Evolutionary conservation across 2,888 invertebrate species (phyloP).

Genomic region (Lycocerus yunnanus): DNA sequence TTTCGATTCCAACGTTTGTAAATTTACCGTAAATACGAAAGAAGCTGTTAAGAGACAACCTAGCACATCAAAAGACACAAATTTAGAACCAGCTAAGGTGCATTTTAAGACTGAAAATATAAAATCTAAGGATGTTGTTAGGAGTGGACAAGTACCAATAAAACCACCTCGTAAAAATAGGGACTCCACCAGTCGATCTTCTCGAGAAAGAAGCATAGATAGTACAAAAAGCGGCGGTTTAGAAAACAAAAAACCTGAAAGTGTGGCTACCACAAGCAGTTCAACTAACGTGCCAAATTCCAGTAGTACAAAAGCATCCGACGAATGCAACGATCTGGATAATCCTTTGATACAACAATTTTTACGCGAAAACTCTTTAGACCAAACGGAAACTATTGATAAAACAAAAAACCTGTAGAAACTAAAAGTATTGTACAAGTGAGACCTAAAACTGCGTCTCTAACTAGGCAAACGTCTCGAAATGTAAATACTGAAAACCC

Average conservation of each 20-base stretch:
- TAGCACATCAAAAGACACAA: neutral
- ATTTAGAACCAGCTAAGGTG: neutral
- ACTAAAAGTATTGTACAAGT: slow-evolving; percentile 9
- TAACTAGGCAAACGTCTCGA: slow-evolving; percentile 9
- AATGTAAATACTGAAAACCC: neutral
- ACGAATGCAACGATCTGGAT: slow-evolving; percentile 14
- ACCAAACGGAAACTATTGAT: slow-evolving; percentile 28
- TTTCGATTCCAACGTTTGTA: slow-evolving; percentile 89
- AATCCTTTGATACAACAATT: slow-evolving; percentile 51
- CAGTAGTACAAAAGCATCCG: neutral
- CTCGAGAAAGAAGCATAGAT: slow-evolving; percentile 7
- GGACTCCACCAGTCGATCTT: slow-evolving; percentile 4
- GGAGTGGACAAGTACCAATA: slow-evolving; percentile 5
- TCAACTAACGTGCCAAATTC: neutral
- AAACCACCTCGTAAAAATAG: slow-evolving; percentile 35
- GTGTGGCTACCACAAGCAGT: neutral
- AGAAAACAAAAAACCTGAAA: neutral
- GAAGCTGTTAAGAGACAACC: slow-evolving; percentile 48
- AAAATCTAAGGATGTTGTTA: neutral
- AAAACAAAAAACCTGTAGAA: slow-evolving; percentile 2
- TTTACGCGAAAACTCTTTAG: slow-evolving; percentile 47
- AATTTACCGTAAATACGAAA: slow-evolving; percentile 67
- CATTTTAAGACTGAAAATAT: neutral
- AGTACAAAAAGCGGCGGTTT: neutral
- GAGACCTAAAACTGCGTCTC: neutral